Evolutionary conservation across 2,797 vertebrate genomes (phyloP).

Genomic region (Cirrhinus mrigala): DNA sequence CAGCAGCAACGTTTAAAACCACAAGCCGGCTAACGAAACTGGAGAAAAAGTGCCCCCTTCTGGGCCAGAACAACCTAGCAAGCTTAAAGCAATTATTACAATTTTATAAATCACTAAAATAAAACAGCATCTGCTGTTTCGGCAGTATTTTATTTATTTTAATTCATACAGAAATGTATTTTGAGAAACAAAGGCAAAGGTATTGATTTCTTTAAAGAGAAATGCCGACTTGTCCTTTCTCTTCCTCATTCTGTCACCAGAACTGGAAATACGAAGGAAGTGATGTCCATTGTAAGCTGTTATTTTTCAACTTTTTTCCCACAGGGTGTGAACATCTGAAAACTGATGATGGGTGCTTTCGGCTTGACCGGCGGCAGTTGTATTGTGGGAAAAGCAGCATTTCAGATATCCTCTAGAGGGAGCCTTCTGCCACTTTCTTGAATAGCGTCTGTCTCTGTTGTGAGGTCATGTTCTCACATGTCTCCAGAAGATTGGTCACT

Average conservation of each 20-base stretch:
- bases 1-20: neutral
- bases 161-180: neutral
- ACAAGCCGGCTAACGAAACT: neutral
- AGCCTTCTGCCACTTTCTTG: slow-evolving; percentile 79
- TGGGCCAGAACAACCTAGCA: neutral
- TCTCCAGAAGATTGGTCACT: slow-evolving; percentile 90
- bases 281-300: neutral
- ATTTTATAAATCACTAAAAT: neutral
- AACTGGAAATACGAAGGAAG: neutral
- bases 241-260: neutral
- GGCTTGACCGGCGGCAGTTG: neutral
- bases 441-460: slow-evolving; percentile 87
- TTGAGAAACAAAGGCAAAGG: neutral
- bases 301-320: neutral
- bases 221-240: neutral
- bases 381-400: neutral
- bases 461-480: slow-evolving; percentile 88
- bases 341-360: neutral
- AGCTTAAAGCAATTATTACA: neutral
- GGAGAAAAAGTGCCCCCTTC: neutral
- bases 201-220: neutral
- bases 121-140: neutral
- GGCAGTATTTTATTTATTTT: neutral
- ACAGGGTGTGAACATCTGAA: neutral
- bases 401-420: slow-evolving; percentile 49